Base-by-base conservation (phyloP, 2,113 vertebrate genomes). In the Pluvianellus socialis region DNA sequence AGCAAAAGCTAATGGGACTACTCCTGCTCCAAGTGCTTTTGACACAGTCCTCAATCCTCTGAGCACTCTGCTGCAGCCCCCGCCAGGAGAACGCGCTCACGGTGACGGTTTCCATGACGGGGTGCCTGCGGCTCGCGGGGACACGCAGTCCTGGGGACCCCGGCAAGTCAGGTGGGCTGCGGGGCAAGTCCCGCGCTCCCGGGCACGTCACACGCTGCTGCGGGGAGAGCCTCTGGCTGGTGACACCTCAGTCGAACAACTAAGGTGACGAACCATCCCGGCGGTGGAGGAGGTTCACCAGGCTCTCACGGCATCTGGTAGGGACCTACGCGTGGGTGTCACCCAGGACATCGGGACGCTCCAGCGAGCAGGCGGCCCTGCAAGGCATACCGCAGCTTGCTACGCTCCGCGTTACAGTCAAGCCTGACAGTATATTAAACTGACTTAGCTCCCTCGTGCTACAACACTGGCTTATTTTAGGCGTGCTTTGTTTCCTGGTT, bases 401-500 rank as follows among this genome's bases (percentile, higher is more conserved):
- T 70, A 0, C 1, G 9, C 82, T 90, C 70, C 66, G 58, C 44
- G 6, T 66, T 71, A 21, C 7, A 32, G 44, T 44, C 53, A 47
- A n/a, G 49, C n/a, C 71, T 94, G 72, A 63, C 23, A 35, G 73
- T 56, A 12, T 5, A 58, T 62, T 35, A 38, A 55, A 74, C 52
- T 42, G 88, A 61, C 92, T 77, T 47, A 86, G 67, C 79, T 93
- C n/a, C 26, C 35, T 44, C 32, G 22, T 45, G 66, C 62, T 52
- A 74, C 74, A 61, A 56, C 58, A 62, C 11, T 4, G 71, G 30
- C 58, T 92, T 85, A 87, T 94, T 97, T 93, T 83, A 95, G 92
- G 66, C n/a, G 45, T 5, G n/a, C 92, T 96, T 95, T 86, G 79
- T 92, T 92, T 95, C 82, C 93, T 70, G 58, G 87, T 93, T 79